Evolutionary conservation across 2,888 invertebrate genomes (phyloP).

Genomic region (Xestoiulus laeticollis): DNA sequence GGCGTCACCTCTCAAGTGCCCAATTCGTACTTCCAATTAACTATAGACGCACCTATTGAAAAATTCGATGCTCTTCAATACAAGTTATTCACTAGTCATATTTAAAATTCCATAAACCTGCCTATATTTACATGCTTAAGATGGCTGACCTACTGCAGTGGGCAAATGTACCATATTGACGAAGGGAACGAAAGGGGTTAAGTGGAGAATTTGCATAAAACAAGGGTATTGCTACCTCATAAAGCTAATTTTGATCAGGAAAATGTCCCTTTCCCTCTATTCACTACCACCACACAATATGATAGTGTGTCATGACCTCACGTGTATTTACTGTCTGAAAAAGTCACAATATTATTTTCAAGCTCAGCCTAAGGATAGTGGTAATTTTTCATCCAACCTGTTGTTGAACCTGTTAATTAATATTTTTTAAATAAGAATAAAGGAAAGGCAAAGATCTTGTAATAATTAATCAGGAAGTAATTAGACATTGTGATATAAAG

Average conservation of each 20-base stretch:
- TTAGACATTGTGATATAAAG: conserved; percentile 7
- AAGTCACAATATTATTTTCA: background rate
- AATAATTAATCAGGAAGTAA: conserved; percentile 40
- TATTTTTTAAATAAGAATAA: background rate
- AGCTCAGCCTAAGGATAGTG: background rate
- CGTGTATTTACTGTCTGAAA: background rate
- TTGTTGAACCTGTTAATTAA: conserved; percentile 16
- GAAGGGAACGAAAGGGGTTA: background rate
- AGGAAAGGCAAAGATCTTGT: background rate
- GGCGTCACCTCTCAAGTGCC: background rate
- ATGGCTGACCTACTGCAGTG: conserved; percentile 7
- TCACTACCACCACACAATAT: background rate
- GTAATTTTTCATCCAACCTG: background rate
- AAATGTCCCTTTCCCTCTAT: background rate
- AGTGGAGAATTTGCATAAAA: background rate
- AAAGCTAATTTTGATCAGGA: background rate
- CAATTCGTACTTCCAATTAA: background rate
- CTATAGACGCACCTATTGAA: background rate
- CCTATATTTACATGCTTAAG: conserved; percentile 19
- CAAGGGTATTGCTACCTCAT: background rate
- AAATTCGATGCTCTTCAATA: background rate
- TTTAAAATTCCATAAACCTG: background rate
- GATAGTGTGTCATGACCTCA: background rate
- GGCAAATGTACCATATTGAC: background rate
- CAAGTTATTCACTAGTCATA: background rate